These are phyloP conservation scores for Leptosomus discolor DNA, from an alignment of 2,113 vertebrate species.

Conservation along the genomic window DNA sequence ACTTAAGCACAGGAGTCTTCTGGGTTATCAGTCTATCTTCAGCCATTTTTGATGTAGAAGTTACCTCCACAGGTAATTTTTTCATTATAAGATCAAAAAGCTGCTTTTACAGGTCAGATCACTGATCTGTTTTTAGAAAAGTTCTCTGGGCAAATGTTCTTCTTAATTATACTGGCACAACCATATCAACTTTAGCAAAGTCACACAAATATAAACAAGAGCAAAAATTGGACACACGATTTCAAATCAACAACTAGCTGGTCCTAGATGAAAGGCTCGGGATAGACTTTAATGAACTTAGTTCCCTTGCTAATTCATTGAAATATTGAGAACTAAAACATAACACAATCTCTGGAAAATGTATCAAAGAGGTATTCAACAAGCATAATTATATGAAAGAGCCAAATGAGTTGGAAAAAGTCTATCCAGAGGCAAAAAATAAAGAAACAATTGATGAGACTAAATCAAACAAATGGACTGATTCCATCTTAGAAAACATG, in stretches of 20 bases:
- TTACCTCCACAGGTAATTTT: background rate
- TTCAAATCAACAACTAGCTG: background rate
- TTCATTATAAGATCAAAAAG: background rate
- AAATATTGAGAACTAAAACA: background rate
- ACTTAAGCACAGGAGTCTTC: background rate
- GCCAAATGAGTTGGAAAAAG: background rate
- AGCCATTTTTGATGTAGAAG: background rate
- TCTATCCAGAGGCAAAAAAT: background rate
- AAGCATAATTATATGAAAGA: background rate
- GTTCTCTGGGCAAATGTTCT: background rate
- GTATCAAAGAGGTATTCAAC: background rate
- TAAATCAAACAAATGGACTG: background rate
- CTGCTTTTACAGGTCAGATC: background rate
- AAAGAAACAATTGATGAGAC: background rate
- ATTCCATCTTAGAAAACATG: background rate
- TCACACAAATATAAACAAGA: background rate
- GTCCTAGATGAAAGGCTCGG: background rate
- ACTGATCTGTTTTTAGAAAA: background rate
- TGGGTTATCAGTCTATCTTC: background rate
- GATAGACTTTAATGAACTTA: background rate
- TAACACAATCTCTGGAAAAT: background rate
- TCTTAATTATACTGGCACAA: background rate
- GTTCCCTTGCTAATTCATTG: background rate
- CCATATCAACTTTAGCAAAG: background rate
- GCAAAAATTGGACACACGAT: background rate